Evolutionary conservation across 2,888 invertebrate species (phyloP).

Genomic region (Pheosia tremula): DNA sequence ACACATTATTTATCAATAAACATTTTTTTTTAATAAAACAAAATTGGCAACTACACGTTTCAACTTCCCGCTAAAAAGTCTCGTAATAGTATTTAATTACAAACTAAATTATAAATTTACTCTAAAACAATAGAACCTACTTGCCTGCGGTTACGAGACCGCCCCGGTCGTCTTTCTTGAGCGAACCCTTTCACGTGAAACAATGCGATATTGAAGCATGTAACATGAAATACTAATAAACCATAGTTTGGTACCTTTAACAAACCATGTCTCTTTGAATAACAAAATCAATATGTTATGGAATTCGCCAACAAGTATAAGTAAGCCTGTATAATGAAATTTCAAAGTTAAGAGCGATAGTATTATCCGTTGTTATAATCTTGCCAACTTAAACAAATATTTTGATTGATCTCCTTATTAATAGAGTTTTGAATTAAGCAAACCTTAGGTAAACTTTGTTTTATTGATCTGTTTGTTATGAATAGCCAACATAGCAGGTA

Average conservation of each 20-base stretch:
- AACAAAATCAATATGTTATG: constrained; percentile 16
- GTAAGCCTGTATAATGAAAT: constrained; percentile 24
- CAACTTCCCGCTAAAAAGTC: too few relatives aligned
- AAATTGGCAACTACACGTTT: too few relatives aligned
- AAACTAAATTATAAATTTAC: too few relatives aligned
- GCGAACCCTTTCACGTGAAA: background rate
- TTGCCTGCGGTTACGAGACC: background rate
- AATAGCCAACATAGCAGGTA: too few relatives aligned
- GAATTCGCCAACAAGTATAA: background rate
- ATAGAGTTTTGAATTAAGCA: constrained; percentile 8
- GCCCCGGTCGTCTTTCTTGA: background rate
- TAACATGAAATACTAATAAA: constrained; percentile 19
- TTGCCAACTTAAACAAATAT: background rate
- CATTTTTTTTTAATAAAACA: too few relatives aligned
- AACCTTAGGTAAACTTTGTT: background rate
- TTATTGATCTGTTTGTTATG: background rate
- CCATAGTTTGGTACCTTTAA: constrained; percentile 21
- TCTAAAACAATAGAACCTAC: too few relatives aligned
- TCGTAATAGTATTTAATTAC: too few relatives aligned
- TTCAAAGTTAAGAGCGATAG: constrained; percentile 21
- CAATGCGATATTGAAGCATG: background rate
- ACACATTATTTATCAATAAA: too few relatives aligned
- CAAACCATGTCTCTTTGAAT: constrained; percentile 21
- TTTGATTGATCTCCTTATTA: constrained; percentile 2
- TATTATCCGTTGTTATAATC: constrained; percentile 10